phyloP scores from a whole-genome alignment of 2,113 vertebrate genomes.

The Ranitomeya imitator region DNA sequence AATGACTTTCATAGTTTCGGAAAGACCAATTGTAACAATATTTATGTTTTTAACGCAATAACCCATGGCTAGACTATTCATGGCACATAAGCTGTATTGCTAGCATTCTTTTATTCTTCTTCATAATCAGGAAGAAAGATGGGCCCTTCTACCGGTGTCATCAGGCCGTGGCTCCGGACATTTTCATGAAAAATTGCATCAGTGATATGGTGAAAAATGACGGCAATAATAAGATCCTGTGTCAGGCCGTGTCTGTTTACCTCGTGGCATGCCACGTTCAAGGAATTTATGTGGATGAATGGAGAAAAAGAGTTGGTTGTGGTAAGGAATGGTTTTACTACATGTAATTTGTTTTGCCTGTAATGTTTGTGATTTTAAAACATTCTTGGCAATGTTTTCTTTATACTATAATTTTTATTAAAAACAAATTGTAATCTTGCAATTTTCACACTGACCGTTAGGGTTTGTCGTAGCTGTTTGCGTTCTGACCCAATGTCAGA shows the following conservation, averaged over 20 bases:
- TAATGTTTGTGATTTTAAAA: background rate
- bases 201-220: conserved; percentile 29
- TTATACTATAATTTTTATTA: too few relatives aligned
- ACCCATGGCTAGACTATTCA: background rate
- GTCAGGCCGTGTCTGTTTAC: conserved; percentile 6
- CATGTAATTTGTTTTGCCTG: background rate
- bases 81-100: background rate
- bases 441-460: too few relatives aligned
- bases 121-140: background rate
- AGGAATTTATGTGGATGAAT: conserved; percentile 18
- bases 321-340: background rate
- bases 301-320: conserved; percentile 19
- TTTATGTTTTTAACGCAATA: background rate
- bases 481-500: too few relatives aligned
- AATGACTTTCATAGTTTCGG: background rate
- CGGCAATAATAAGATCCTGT: conserved; percentile 5
- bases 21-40: background rate
- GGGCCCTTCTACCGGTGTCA: conserved; percentile 24
- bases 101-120: background rate
- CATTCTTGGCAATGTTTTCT: too few relatives aligned
- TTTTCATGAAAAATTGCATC: background rate
- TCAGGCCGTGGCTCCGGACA: background rate
- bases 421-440: too few relatives aligned
- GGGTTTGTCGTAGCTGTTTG: too few relatives aligned
- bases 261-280: conserved; percentile 14